phyloP scores from a whole-genome alignment of 2,113 vertebrate species.

The Cariama cristata region DNA sequence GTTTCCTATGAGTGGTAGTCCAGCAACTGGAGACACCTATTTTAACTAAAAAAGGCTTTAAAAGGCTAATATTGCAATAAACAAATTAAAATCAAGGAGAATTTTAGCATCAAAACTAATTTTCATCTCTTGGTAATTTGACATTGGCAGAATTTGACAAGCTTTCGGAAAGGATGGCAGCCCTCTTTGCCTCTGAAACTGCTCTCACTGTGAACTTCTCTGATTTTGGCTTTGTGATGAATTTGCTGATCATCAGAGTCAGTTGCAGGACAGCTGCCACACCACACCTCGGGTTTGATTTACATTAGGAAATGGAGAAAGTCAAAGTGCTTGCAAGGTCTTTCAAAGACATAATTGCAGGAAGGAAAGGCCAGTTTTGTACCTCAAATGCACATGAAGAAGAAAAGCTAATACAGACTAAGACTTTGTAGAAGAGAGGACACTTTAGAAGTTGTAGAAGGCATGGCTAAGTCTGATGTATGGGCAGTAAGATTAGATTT shows the following conservation, averaged over 20 bases:
- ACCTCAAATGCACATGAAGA: neutral
- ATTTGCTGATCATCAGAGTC: neutral
- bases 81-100: neutral
- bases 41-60: neutral
- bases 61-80: neutral
- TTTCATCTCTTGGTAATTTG: neutral
- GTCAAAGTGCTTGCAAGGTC: neutral
- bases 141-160: neutral
- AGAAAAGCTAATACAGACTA: neutral
- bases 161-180: neutral
- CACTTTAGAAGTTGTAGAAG: neutral
- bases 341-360: neutral
- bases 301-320: neutral
- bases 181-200: neutral
- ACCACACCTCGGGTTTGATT: neutral
- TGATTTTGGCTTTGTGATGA: neutral
- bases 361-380: neutral
- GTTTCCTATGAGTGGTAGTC: neutral
- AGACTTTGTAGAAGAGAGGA: neutral
- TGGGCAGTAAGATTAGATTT: slow-evolving; percentile 3
- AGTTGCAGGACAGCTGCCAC: neutral
- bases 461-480: neutral
- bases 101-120: neutral
- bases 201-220: neutral
- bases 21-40: neutral